Conservation (phyloP, 1,140 invertebrate species). For the Neodiprion pinetum region DNA sequence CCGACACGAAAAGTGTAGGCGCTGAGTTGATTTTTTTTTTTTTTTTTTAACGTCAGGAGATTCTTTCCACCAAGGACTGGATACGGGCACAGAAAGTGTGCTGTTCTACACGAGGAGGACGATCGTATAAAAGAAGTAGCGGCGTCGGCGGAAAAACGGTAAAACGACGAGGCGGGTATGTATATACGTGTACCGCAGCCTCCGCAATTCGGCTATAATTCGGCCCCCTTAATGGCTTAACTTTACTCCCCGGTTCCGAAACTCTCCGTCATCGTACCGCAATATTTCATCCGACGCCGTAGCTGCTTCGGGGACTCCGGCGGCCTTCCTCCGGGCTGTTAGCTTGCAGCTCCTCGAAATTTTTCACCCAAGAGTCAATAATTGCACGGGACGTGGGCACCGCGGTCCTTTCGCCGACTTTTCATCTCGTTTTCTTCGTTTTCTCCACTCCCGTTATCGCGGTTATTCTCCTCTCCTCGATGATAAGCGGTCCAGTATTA, state of each 20-base stretch:
- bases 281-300: background rate
- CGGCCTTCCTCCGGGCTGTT: background rate
- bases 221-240: conserved; percentile 1
- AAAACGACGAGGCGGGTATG: background rate
- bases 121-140: background rate
- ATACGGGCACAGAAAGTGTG: background rate
- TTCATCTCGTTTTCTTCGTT: background rate
- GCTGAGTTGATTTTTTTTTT: background rate
- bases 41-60: background rate
- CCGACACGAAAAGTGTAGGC: background rate
- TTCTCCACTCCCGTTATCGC: no score
- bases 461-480: background rate
- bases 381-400: background rate
- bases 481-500: background rate
- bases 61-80: background rate
- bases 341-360: background rate
- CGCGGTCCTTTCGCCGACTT: background rate
- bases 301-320: background rate
- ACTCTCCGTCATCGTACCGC: background rate
- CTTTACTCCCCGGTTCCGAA: background rate
- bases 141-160: conserved; percentile 3
- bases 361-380: background rate
- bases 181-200: no score
- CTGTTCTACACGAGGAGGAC: background rate
- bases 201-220: background rate